Evolutionary conservation across 2,797 vertebrate species (phyloP), one percentile per base, ranked within the genome.

Genomic region (Microhierax caerulescens): DNA sequence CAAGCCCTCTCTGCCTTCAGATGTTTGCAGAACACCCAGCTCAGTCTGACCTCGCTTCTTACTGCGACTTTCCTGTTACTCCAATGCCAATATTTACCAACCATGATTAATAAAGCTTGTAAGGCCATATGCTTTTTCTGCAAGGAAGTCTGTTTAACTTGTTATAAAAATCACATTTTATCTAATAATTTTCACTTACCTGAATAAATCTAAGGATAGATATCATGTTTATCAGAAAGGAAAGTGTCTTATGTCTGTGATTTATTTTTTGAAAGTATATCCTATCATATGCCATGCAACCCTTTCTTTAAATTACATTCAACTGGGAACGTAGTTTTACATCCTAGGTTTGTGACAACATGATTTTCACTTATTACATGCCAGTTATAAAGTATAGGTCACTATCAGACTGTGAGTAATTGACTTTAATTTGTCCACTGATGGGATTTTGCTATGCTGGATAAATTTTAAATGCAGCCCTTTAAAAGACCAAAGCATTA

Each of bases 11-110:
- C 51, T 89, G 43, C 43, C 45, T 90, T 97, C 80, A 73, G 43
- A 59, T 76, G 41, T 93, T 95, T 96, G 83, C 75, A 67, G 50
- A 93, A 77, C 25, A 79, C 54, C 60, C 59, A 32, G 45, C 43
- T 65, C 76, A 90, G 69, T 75, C 83, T 94, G 83, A 90, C 82
- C 95, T 82, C 77, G 67, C 25, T 63, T 84, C 54, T 92, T 86
- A 74, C 74, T 47, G 64, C 74, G 48, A 57, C 53, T 82, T 95
- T 94, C 65, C 70, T 76, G 60, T 78, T 86, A 76, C 32, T 93
- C 48, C 36, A 45, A 67, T 64, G 41, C 68, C 77, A 85, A 39
- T 95, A 93, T 96, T 96, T 95, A 56, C 48, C 39, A 90, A 2
- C 34, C 17, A 22, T 21, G 21, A 47, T 70, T 95, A 64, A 27